Base-by-base conservation (phyloP, 2,888 invertebrate species). In the Tipula helvola region DNA sequence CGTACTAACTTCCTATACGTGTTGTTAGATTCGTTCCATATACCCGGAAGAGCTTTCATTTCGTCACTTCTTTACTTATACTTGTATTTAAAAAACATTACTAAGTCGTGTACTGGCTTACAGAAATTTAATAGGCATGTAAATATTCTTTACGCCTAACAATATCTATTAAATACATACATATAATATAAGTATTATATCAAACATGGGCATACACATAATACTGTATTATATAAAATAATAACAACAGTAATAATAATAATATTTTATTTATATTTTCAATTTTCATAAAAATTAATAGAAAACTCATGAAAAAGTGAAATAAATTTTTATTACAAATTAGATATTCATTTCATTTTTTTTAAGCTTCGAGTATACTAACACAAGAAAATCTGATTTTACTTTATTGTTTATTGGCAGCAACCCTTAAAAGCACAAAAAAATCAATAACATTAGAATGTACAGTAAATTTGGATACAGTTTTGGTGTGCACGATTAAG, bases 281-380 rank as follows among this genome's bases (percentile, higher is more conserved):
- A 71, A 71, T 71, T 71, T 71, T 71, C 71, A 71, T 71, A 71
- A 71, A 71, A 71, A 71, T 71, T 71, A 71, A 71, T 71, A 71
- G 71, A 28, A 71, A 71, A 10, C 71, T 71, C 71, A 71, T 71
- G 28, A 71, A 71, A 71, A 18, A 71, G 3, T 71, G 71, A 71
- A 71, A 71, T 71, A 71, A 71, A 71, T 71, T 71, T 71, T 71
- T 71, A 71, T 71, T 71, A 71, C 71, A 71, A 71, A 71, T 71
- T 71, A 71, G 71, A 71, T 71, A 71, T 71, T 71, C 28, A 71
- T 71, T 71, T 71, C 71, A 71, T 71, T 71, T 28, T 71, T 10
- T 18, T 71, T 28, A 71, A 57, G 57, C 57, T 47, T 47, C 47
- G 47, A 47, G 2, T 52, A 52, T 52, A 52, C 12, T 12, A 0